These are phyloP conservation scores for Apamea sordens DNA, from an alignment of 2,888 invertebrate species.

Conservation along the genomic window DNA sequence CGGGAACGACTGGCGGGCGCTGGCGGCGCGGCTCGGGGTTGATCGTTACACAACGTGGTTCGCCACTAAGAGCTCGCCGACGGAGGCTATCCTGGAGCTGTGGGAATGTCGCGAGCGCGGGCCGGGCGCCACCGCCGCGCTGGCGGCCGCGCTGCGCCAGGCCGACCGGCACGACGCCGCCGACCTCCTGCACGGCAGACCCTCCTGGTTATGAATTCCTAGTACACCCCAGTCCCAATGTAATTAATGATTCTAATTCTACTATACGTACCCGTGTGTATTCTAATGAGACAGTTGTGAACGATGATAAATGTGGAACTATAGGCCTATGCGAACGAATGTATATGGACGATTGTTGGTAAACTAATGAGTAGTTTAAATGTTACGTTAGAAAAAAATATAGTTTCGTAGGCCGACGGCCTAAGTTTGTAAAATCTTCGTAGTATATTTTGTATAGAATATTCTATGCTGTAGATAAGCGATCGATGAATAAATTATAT, in stretches of 20 bases:
- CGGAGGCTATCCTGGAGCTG: slow-evolving; percentile 98
- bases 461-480: slow-evolving; percentile 89
- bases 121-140: slow-evolving; percentile 94
- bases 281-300: slow-evolving; percentile 68
- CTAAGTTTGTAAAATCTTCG: slow-evolving; percentile 86
- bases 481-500: slow-evolving; percentile 84
- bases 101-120: slow-evolving; percentile 98
- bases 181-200: slow-evolving; percentile 85
- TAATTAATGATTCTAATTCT: slow-evolving; percentile 62
- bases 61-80: slow-evolving; percentile 98
- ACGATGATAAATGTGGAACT: slow-evolving; percentile 65
- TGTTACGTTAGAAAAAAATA: slow-evolving; percentile 85
- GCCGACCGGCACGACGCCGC: slow-evolving; percentile 88
- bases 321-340: slow-evolving; percentile 62
- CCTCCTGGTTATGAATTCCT: slow-evolving; percentile 87
- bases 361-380: slow-evolving; percentile 84
- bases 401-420: slow-evolving; percentile 83
- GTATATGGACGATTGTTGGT: slow-evolving; percentile 76
- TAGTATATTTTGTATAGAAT: slow-evolving; percentile 89
- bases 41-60: slow-evolving; percentile 99
- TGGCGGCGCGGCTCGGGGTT: slow-evolving; percentile 97
- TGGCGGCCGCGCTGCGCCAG: slow-evolving; percentile 88
- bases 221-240: slow-evolving; percentile 43
- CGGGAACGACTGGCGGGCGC: slow-evolving; percentile 98
- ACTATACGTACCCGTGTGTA: slow-evolving; percentile 53